Evolutionary conservation across 1,140 invertebrate genomes (phyloP), one percentile per base, ranked within the genome.

Genomic region (Copidosoma floridanum): DNA sequence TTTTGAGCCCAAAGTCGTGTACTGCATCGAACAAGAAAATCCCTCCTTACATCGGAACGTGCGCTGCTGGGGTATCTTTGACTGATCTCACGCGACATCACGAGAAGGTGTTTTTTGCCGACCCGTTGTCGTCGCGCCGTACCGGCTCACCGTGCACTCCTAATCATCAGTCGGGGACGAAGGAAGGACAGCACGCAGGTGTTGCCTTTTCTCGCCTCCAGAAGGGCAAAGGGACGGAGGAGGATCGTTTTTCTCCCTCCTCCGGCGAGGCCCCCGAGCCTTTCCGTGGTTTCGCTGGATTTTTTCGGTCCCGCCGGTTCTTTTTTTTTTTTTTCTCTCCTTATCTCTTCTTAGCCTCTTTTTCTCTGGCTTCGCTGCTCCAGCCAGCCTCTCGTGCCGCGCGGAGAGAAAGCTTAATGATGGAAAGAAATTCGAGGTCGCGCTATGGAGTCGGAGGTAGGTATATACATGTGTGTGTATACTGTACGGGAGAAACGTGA

Each of bases 321-420:
- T 48, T 29, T 48, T 48, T 32, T n/a, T 47, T 7, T 10, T 18
- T 18, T 24, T 14, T 11, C 10, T 26, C 16, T n/a, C 24, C 46
- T 12, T 8, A 12, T 48, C n/a, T 29, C 20, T 24, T 18, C 2
- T n/a, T 23, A 12, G 21, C 10, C 21, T 46, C 26, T 7, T 29
- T 32, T 48, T 48, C 20, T 43, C 3, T 43, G 14, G 7, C 3
- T 4, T 3, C 18, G 40, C n/a, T n/a, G n/a, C 40, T 43, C 40
- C 12, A 21, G 18, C 23, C 7, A 12, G 7, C 27, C 20, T 24
- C 14, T 7, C 24, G 24, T 48, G 27, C 27, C 26, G 24, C 23
- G 40, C 32, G 20, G 24, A 27, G 46, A 48, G 46, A 48, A 48
- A 48, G 46, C 46, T 48, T 48, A 48, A 48, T 48, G 46, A 18